Evolutionary conservation across 2,113 vertebrate species (phyloP).

Genomic region (Anolis carolinensis): DNA sequence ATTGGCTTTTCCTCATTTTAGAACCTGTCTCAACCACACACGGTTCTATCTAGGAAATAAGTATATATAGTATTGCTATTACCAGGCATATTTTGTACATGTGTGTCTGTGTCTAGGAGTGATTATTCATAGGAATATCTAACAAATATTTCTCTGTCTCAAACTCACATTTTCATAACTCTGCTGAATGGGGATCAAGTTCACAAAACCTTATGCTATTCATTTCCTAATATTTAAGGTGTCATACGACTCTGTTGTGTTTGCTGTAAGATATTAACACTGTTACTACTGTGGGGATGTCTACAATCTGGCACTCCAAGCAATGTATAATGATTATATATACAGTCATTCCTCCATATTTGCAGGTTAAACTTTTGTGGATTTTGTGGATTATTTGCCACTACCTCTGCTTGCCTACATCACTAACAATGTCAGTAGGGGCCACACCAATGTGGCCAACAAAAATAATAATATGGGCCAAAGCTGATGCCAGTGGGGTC

Average conservation of each 20-base stretch:
- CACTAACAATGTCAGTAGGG: too few species aligned
- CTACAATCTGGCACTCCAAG: not conserved
- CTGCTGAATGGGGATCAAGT: not conserved
- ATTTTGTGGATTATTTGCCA: not conserved
- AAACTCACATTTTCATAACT: not conserved
- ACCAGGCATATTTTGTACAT: not conserved
- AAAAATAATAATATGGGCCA: too few species aligned
- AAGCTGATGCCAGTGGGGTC: too few species aligned
- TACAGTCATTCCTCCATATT: too few species aligned
- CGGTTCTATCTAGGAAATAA: not conserved
- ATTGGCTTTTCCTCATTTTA: not conserved
- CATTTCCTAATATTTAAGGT: not conserved
- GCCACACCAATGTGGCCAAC: too few species aligned
- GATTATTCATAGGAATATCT: not conserved
- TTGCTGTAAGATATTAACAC: not conserved
- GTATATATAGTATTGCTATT: not conserved
- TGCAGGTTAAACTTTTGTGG: too few species aligned
- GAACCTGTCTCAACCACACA: not conserved
- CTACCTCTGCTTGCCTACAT: too few species aligned
- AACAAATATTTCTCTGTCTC: not conserved
- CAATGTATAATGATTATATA: not conserved
- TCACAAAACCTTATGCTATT: not conserved
- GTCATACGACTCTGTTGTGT: not conserved
- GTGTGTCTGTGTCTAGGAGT: not conserved
- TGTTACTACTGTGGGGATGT: not conserved